These are phyloP conservation scores for Candidula unifasciata DNA, from an alignment of 2,888 invertebrate genomes.

Conservation along the genomic window DNA sequence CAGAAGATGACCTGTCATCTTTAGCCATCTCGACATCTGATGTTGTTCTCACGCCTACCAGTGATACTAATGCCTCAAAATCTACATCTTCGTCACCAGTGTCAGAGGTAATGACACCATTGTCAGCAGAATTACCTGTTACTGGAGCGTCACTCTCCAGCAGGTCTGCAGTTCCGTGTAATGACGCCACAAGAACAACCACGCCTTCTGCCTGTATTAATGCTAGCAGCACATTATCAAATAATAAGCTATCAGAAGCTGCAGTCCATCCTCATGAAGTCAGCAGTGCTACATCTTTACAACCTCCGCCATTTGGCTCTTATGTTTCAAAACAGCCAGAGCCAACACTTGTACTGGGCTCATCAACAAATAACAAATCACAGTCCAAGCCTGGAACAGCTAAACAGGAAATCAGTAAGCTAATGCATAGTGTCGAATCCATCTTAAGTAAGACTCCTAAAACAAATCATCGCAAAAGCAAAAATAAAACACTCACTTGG, in stretches of 20 bases:
- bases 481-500: neutral
- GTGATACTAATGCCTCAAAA: neutral
- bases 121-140: neutral
- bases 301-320: neutral
- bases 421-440: constrained; percentile 46
- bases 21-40: neutral
- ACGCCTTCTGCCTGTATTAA: neutral
- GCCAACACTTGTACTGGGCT: too few relatives aligned
- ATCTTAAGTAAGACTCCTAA: constrained; percentile 30
- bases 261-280: neutral
- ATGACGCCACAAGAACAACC: neutral
- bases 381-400: neutral
- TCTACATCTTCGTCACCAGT: neutral
- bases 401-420: constrained; percentile 21
- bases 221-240: neutral
- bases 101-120: neutral
- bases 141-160: neutral
- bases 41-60: neutral
- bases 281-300: neutral
- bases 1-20: neutral
- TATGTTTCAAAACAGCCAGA: neutral
- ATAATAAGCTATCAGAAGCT: neutral
- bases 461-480: neutral
- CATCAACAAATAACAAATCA: neutral
- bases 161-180: neutral